Base-by-base conservation (phyloP, 2,113 vertebrate genomes). In the Aepyceros melampus region DNA sequence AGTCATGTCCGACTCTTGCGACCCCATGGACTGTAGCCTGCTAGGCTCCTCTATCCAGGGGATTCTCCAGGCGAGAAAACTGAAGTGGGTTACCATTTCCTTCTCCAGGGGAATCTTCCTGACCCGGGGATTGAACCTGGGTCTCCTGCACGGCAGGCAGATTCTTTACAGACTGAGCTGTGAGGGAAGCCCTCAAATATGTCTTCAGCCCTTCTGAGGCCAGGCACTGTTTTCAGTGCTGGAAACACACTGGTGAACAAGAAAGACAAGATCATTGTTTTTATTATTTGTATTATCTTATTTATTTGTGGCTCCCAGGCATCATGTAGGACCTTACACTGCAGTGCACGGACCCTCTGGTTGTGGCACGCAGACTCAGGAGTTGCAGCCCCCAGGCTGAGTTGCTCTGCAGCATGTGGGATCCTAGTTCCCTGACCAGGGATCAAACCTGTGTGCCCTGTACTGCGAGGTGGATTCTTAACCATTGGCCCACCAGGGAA, bases 261-360 rank as follows among this genome's bases (percentile, higher is more conserved):
- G 33, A 64, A 13, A 43, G 67, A 53, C 40, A 47, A 51, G 17
- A 40, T 56, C 29, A 31, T 6, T 56, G 16, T 67, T 85, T 56
- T 17, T 43, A 43, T 43, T 4, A 43, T 43, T 76, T 64, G 31
- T 27, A 76, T 76, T 43, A 76, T 27, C 40, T 76, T 76, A 43
- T 43, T 76, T 27, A 76, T 76, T 76, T 76, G 71, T 76, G 23
- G 6, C 71, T 9, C 40, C 12, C 71, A 43, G 36, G 71, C 40
- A 13, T 27, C 23, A 76, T 1, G 23, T 76, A 76, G 71, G 40
- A 7, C 15, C 71, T 43, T 43, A 43, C 21, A 27, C 71, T 76
- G 36, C 71, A 43, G 36, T 25, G 40, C 40, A 15, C 1, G 1
- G 12, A 15, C 23, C 23, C 12, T 43, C 71, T 0, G 12, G 40